A percentile compares a stretch with the other conserved stretches of the same genome.
Conservation (phyloP, 1,140 invertebrate genomes). For the Pemphigus obesinymphae region DNA sequence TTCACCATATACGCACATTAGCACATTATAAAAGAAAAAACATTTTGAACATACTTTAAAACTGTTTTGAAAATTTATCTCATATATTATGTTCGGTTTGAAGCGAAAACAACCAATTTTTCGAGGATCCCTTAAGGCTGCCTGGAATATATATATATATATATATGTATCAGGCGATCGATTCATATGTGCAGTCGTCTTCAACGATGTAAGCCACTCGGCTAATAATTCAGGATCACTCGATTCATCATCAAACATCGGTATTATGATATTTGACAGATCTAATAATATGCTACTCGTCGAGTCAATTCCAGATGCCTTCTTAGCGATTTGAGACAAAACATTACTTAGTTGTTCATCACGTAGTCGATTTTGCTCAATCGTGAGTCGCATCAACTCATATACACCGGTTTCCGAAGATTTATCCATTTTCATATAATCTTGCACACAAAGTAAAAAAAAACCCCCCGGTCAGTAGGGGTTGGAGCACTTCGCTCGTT, state of each 20-base stretch:
- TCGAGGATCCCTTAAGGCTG: background rate
- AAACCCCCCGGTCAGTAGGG: too few relatives aligned
- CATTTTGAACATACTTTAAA: background rate
- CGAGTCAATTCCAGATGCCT: background rate
- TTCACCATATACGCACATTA: too few relatives aligned
- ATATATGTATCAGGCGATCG: background rate
- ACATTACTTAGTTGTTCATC: conserved; percentile 47
- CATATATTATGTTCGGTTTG: background rate
- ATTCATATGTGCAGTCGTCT: background rate
- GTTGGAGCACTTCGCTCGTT: too few relatives aligned
- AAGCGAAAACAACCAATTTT: background rate
- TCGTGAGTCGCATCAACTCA: conserved; percentile 49
- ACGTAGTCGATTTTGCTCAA: conserved; percentile 50
- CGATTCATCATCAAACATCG: background rate
- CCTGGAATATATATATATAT: background rate
- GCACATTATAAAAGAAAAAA: too few relatives aligned
- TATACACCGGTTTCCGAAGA: too few relatives aligned
- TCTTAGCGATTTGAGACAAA: background rate
- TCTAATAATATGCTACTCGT: background rate
- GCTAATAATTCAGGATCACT: background rate
- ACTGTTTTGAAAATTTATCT: background rate
- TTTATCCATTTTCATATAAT: too few relatives aligned
- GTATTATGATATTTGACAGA: background rate
- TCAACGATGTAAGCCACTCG: background rate
- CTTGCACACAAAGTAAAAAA: too few relatives aligned